Base-by-base conservation (phyloP, 2,888 invertebrate species). In the Agrochola lychnidis region DNA sequence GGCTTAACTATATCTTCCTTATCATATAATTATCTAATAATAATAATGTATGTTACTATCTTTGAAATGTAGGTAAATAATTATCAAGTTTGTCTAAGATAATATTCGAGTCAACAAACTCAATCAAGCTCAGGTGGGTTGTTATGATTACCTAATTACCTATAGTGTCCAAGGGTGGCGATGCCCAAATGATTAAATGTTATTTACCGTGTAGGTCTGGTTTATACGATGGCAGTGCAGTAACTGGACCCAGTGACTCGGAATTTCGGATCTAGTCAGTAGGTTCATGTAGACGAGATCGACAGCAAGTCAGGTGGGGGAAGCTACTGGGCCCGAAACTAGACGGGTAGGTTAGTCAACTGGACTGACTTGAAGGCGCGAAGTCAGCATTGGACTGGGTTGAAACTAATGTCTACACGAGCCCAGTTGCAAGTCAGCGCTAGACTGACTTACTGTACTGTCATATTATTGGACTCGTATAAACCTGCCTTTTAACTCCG, bases 51-150 rank as follows among this genome's bases (percentile, higher is more conserved):
- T 22, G 30, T 45, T 68, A 16, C 63, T 69, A 75, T 61, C 61
- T 73, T 40, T 71, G 14, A 57, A 71, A 75, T 71, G 25, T 63
- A 82, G 63, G 53, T 75, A 78, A 79, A 71, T 61, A 62, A 51
- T 81, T 40, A 76, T 73, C 73, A 66, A 67, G 30, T 61, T 25
- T 36, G 59, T 68, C 56, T 56, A 61, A 76, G 77, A 84, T 84
- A 81, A 67, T 22, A 76, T 69, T 70, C 40, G 48, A 73, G 85
- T 85, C 73, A 82, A 81, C 77, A 85, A 85, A 83, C 82, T 76
- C 63, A 42, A 70, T 63, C 57, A 80, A 80, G 22, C 68, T 48
- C 64, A n/a, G n/a, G n/a, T n/a, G n/a, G n/a, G n/a, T n/a, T n/a
- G n/a, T n/a, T n/a, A n/a, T 67, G 19, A 48, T 68, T 77, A 76